These are phyloP conservation scores for Drosophila melanosoma DNA, from an alignment of 2,888 invertebrate species.

Conservation along the genomic window DNA sequence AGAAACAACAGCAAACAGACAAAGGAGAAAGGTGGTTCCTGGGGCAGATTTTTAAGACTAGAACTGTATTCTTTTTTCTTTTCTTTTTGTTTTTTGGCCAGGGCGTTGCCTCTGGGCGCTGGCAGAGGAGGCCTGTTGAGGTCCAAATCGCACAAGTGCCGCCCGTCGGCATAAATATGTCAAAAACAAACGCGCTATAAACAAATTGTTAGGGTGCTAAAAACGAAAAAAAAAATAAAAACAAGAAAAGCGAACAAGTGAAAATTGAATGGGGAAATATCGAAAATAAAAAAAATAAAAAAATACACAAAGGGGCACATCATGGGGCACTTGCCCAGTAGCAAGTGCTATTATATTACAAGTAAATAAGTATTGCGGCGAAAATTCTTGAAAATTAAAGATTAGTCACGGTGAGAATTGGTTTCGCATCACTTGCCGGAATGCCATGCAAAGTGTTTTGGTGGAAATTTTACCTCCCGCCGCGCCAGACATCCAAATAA, in stretches of 20 bases:
- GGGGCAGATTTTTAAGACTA: slow-evolving; percentile 17
- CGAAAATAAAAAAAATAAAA: slow-evolving; percentile 34
- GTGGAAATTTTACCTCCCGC: slow-evolving; percentile 31
- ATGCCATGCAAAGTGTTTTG: slow-evolving; percentile 37
- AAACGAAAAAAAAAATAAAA: slow-evolving; percentile 25
- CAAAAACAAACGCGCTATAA: slow-evolving; percentile 75
- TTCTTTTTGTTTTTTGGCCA: slow-evolving; percentile 1
- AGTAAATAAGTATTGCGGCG: not conserved
- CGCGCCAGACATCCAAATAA: slow-evolving; percentile 7
- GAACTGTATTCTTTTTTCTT: not conserved
- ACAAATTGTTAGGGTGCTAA: slow-evolving; percentile 75
- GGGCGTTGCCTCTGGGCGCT: slow-evolving; percentile 32
- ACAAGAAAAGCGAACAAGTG: slow-evolving; percentile 40
- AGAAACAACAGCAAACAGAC: slow-evolving; percentile 12
- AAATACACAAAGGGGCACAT: slow-evolving; percentile 15
- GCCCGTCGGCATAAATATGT: slow-evolving; percentile 79
- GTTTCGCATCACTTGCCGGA: slow-evolving; percentile 28
- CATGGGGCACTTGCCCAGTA: slow-evolving; percentile 19
- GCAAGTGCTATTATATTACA: slow-evolving; percentile 54
- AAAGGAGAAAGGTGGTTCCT: slow-evolving; percentile 17
- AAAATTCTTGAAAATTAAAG: slow-evolving; percentile 39
- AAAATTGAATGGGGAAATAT: slow-evolving; percentile 55
- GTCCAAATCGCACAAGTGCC: slow-evolving; percentile 47
- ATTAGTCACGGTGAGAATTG: slow-evolving; percentile 43
- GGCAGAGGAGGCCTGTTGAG: slow-evolving; percentile 33